Evolutionary conservation across 2,113 vertebrate genomes (phyloP).

Genomic region (Porphyrio hochstetteri): DNA sequence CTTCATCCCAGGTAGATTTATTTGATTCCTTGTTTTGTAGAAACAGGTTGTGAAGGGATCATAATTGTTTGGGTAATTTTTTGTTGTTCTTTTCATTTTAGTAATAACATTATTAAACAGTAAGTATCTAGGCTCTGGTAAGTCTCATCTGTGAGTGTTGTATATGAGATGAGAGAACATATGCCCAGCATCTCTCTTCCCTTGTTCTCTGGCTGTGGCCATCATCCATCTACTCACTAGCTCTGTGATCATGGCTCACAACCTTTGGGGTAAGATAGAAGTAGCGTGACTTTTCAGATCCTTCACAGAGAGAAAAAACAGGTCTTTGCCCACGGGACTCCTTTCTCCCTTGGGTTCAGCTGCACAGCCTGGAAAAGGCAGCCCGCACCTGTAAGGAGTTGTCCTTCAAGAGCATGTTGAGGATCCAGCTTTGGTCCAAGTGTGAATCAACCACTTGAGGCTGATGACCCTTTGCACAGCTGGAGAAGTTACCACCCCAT

Average conservation of each 20-base stretch:
- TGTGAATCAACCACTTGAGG: background rate
- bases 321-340: background rate
- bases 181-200: background rate
- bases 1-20: slow-evolving; percentile 2
- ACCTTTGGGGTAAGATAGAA: background rate
- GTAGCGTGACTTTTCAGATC: background rate
- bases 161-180: background rate
- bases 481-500: background rate
- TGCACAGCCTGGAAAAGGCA: background rate
- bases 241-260: background rate
- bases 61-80: background rate
- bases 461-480: background rate
- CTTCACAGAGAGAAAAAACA: background rate
- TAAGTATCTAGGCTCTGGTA: background rate
- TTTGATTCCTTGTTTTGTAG: background rate
- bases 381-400: fast-evolving
- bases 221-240: background rate
- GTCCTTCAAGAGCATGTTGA: background rate
- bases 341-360: background rate
- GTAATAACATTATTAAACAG: background rate
- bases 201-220: background rate
- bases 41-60: slow-evolving; percentile 17
- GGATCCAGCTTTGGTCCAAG: background rate
- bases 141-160: background rate
- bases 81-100: background rate